Evolutionary conservation across 2,797 vertebrate species (phyloP).

Genomic region (Protosalanx chinensis): DNA sequence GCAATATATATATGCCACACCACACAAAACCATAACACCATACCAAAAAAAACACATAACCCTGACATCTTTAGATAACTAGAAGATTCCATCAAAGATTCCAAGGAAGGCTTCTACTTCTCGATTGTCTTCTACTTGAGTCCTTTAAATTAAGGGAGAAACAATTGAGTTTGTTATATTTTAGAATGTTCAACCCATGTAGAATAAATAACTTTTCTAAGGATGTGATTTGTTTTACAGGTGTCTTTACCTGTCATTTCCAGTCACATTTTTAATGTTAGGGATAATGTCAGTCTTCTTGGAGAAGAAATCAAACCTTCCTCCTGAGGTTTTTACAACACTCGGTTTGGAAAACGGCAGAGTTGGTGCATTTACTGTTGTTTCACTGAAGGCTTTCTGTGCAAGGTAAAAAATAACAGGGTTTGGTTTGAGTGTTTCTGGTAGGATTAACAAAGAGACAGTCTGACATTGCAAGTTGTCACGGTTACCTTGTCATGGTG

Average conservation of each 20-base stretch:
- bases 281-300: constrained; percentile 17
- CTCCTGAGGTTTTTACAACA: constrained; percentile 34
- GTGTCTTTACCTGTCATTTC: constrained; percentile 54
- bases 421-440: background rate
- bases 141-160: constrained; percentile 12
- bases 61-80: constrained; percentile 33
- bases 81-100: constrained; percentile 96
- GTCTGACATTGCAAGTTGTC: background rate
- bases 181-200: constrained; percentile 1
- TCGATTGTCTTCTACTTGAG: constrained; percentile 62
- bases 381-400: constrained; percentile 46
- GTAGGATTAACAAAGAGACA: background rate
- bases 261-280: constrained; percentile 19
- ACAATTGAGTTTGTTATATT: constrained; percentile 1
- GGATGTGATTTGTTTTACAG: background rate
- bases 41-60: background rate
- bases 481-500: constrained; percentile 39
- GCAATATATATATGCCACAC: background rate
- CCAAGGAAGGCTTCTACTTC: constrained; percentile 82
- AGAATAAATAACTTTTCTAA: background rate
- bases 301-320: constrained; percentile 76
- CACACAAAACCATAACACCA: background rate
- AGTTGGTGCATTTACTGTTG: constrained; percentile 33
- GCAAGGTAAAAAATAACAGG: constrained; percentile 10
- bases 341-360: constrained; percentile 44